These are phyloP conservation scores for Drosophila stalkeri DNA, from an alignment of 2,888 invertebrate genomes.

Conservation along the genomic window DNA sequence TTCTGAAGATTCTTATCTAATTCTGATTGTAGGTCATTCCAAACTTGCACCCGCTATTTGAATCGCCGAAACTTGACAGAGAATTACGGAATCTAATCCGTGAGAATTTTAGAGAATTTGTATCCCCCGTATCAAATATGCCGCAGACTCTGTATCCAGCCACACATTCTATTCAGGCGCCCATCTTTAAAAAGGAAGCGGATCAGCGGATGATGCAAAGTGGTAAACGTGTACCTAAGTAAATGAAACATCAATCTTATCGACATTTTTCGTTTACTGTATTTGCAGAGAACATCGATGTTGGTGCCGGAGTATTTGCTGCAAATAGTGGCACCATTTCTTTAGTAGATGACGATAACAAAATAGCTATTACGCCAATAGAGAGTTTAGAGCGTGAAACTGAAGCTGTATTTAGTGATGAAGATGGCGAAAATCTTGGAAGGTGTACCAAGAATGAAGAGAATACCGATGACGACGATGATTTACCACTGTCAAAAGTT, in stretches of 20 bases:
- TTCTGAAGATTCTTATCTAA: not conserved
- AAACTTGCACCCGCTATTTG: constrained; percentile 87
- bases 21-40: constrained; percentile 86
- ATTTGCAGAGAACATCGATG: constrained; percentile 52
- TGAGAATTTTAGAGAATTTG: constrained; percentile 96
- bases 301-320: constrained; percentile 31
- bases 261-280: constrained; percentile 9
- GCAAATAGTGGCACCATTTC: constrained; percentile 40
- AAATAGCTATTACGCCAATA: constrained; percentile 50
- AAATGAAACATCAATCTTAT: not conserved
- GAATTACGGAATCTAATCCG: constrained; percentile 91
- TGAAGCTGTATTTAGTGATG: constrained; percentile 82
- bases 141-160: constrained; percentile 71
- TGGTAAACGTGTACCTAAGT: constrained; percentile 29
- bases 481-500: constrained; percentile 92
- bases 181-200: constrained; percentile 81
- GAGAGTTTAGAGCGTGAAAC: constrained; percentile 83
- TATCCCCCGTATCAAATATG: constrained; percentile 66
- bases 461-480: constrained; percentile 87
- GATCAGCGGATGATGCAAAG: constrained; percentile 71
- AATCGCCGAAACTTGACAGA: constrained; percentile 88
- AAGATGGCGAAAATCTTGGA: constrained; percentile 88
- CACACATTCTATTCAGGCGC: constrained; percentile 69
- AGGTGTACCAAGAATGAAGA: constrained; percentile 82
- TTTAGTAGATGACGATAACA: constrained; percentile 73